These are phyloP conservation scores for Platycercus adscitus DNA, from an alignment of 2,113 vertebrate species.

Conservation along the genomic window DNA sequence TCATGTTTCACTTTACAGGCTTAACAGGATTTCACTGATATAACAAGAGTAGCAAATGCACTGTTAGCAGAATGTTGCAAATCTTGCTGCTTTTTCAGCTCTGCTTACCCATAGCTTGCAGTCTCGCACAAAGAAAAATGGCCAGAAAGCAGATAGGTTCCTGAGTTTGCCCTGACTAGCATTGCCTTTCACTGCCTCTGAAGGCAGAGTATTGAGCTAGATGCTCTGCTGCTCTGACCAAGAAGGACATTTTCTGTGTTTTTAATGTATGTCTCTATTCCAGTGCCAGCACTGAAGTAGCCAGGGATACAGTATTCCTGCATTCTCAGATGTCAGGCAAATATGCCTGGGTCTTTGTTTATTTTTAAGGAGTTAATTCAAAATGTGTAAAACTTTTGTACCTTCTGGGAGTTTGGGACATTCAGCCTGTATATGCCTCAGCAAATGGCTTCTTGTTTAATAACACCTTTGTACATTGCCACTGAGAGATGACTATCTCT, in stretches of 20 bases:
- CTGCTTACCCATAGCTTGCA: not conserved
- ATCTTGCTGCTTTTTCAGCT: not conserved
- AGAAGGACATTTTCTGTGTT: not conserved
- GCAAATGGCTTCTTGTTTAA: conserved; percentile 11
- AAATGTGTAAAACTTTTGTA: not conserved
- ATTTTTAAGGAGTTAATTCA: conserved; percentile 21
- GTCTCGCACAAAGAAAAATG: not conserved
- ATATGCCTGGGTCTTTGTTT: not conserved
- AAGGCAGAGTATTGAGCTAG: not conserved
- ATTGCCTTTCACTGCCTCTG: not conserved
- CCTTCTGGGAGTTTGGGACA: not conserved
- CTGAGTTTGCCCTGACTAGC: not conserved
- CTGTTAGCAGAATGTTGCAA: not conserved
- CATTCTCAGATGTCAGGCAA: not conserved
- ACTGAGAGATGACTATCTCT: not conserved
- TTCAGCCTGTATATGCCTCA: not conserved
- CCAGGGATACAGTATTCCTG: not conserved
- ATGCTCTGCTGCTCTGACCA: not conserved
- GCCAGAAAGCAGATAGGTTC: not conserved
- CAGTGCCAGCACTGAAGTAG: not conserved
- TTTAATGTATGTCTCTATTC: not conserved
- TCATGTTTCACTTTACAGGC: not conserved
- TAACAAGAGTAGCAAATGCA: not conserved
- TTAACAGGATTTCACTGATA: not conserved
- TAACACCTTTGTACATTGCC: not conserved